Base-by-base conservation (phyloP, 2,888 invertebrate species). In the Acrobasis consociella region DNA sequence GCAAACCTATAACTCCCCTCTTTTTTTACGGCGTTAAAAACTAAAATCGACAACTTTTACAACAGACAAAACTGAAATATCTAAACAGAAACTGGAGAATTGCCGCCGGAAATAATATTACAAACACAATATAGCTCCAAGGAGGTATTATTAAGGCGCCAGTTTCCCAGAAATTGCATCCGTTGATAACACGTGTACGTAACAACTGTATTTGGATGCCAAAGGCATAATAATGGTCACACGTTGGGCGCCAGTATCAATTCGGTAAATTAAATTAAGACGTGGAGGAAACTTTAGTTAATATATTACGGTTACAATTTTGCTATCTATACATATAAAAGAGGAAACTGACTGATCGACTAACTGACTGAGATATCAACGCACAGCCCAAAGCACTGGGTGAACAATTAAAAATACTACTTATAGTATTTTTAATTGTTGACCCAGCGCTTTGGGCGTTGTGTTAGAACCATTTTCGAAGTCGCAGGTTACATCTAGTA, bases 101-200 rank as follows among this genome's bases (percentile, higher is more conserved):
- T 31, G 31, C 31, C 31, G 31, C 31, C 7, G 31, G 31, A 46
- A 46, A 46, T 46, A 46, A 46, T 46, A n/a, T 13, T 46, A 46
- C 46, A 13, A 42, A 37, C 53, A 55, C 0, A 39, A 55, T 55
- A 39, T 16, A 9, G 15, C 39, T 55, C 55, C 16, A 39, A 39
- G 55, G 16, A 55, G 16, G 55, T 16, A 11, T 39, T 55, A 55
- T 55, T 55, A 55, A 39, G 16, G 37, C n/a, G n/a, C 11, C 13
- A 13, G 31, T 2, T 55, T 55, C 55, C n/a, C 39, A 55, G 39
- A 39, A 39, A 55, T 16, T 63, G 49, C 58, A 64, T 62, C 60
- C 60, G 60, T 64, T 64, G 64, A 56, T 66, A 67, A 71, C 69
- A 68, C 58, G 50, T 31, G 22, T 72, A 70, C 68, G 73, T 72